Evolutionary conservation across 2,113 vertebrate species (phyloP).

Genomic region (Pluvianellus socialis): DNA sequence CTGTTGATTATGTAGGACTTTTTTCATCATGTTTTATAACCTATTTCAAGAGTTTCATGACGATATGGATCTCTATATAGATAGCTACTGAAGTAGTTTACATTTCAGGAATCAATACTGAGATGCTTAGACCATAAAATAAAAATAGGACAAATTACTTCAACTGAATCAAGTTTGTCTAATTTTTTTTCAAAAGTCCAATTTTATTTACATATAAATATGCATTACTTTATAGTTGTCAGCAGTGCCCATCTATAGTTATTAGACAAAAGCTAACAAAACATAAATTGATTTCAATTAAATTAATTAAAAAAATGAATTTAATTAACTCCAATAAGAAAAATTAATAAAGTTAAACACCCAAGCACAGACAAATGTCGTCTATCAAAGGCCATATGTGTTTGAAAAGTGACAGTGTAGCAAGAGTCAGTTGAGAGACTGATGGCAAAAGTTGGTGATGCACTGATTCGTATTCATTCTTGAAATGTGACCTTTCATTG

Average conservation of each 20-base stretch:
- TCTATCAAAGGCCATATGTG: neutral
- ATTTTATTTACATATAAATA: neutral
- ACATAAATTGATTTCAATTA: neutral
- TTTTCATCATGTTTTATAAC: neutral
- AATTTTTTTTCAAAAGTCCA: neutral
- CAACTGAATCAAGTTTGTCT: neutral
- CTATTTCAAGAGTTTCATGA: conserved; percentile 38
- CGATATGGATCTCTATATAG: conserved; percentile 23
- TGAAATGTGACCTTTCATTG: neutral
- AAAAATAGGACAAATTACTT: neutral
- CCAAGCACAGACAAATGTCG: neutral
- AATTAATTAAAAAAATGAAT: neutral
- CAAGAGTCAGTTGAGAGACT: neutral
- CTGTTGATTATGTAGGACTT: neutral
- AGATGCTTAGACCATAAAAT: neutral
- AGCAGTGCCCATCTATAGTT: neutral
- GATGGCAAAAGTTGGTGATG: neutral
- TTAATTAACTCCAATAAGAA: neutral
- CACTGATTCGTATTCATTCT: neutral
- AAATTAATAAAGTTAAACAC: neutral
- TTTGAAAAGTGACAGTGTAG: neutral
- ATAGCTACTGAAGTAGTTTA: neutral
- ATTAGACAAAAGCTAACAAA: neutral
- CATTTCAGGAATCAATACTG: conserved; percentile 35
- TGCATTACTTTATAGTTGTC: neutral